A percentile compares a stretch with the other conserved stretches of the same genome.
Conservation (phyloP, 2,888 invertebrate genomes). For the Agonopterix heracliana region DNA sequence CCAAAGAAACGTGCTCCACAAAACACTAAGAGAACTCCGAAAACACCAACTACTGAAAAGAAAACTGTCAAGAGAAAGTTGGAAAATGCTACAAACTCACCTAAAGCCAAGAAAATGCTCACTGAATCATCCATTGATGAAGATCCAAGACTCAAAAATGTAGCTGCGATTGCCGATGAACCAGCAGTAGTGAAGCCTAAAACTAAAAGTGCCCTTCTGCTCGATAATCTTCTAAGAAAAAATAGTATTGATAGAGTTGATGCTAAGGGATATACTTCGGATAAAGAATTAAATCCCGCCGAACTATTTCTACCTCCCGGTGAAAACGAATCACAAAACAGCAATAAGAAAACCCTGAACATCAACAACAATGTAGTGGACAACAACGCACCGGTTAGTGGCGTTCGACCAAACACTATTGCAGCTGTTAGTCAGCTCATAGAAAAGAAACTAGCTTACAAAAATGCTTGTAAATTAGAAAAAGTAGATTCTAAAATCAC, state of each 20-base stretch:
- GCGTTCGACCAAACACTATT: slow-evolving; percentile 52
- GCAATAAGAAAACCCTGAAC: slow-evolving; percentile 61
- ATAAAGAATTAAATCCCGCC: slow-evolving; percentile 60
- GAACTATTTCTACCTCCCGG: slow-evolving; percentile 61
- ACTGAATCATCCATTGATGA: slow-evolving; percentile 42
- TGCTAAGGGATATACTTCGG: slow-evolving; percentile 33
- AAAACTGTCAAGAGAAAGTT: slow-evolving; percentile 66
- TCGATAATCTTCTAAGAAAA: slow-evolving; percentile 75
- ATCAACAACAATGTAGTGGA: slow-evolving; percentile 70
- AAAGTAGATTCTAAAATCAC: slow-evolving; percentile 60
- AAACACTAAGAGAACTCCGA: slow-evolving; percentile 36
- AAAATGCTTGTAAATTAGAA: slow-evolving; percentile 57
- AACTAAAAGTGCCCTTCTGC: slow-evolving; percentile 65
- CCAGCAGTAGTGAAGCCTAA: slow-evolving; percentile 45
- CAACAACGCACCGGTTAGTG: slow-evolving; percentile 39
- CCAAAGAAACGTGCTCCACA: slow-evolving; percentile 47
- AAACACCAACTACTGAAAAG: slow-evolving; percentile 48
- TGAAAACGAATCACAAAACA: slow-evolving; percentile 50
- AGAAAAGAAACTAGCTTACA: slow-evolving; percentile 54
- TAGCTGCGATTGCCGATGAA: slow-evolving; percentile 36
- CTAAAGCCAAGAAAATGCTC: slow-evolving; percentile 47
- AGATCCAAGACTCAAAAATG: slow-evolving; percentile 42
- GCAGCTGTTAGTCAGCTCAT: slow-evolving; percentile 61
- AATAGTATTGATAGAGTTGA: slow-evolving; percentile 74
- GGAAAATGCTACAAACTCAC: slow-evolving; percentile 31